Conservation (phyloP, 2,797 vertebrate species). For the Eulemur albifrons region DNA sequence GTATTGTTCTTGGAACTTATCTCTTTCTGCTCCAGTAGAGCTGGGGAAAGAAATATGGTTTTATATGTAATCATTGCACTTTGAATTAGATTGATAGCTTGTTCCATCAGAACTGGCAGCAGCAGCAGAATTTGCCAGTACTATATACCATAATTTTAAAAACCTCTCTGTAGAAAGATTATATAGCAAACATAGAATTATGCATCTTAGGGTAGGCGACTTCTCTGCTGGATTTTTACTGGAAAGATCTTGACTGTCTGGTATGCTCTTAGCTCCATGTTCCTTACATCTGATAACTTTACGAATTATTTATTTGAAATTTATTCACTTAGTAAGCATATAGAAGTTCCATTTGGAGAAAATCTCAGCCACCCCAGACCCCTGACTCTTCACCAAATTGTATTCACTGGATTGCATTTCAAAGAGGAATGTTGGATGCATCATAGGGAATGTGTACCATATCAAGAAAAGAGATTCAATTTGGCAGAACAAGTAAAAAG, state of each 20-base stretch:
- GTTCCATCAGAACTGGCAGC: background rate
- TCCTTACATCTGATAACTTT: background rate
- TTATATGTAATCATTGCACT: background rate
- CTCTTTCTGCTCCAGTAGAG: background rate
- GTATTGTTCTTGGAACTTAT: background rate
- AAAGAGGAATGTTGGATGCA: background rate
- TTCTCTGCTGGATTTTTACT: background rate
- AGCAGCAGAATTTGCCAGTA: constrained; percentile 12
- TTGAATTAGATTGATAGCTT: background rate
- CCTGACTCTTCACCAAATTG: background rate
- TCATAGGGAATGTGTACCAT: background rate
- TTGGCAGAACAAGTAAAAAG: background rate
- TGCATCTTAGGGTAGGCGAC: background rate
- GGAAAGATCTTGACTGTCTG: background rate
- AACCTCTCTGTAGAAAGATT: background rate
- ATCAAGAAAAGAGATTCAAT: background rate
- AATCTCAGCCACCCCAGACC: background rate
- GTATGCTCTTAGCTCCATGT: background rate
- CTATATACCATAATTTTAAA: background rate
- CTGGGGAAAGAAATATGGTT: background rate
- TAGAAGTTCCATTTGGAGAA: background rate
- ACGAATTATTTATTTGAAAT: constrained; percentile 41
- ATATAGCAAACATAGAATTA: background rate
- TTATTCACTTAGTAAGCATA: constrained; percentile 20
- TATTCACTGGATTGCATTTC: background rate